These are phyloP conservation scores for Clunio marinus DNA, from an alignment of 2,888 invertebrate species.

Conservation along the genomic window DNA sequence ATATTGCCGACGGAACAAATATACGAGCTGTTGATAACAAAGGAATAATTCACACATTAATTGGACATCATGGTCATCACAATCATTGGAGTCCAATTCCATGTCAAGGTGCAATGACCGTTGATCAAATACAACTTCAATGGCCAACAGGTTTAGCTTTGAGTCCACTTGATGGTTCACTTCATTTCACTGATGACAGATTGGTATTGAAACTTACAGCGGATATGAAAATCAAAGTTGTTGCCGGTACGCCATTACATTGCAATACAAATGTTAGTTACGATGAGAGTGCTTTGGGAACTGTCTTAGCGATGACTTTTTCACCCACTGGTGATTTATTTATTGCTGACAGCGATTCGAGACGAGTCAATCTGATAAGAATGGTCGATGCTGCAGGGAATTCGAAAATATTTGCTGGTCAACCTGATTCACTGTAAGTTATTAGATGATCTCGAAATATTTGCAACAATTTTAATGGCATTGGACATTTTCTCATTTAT, in stretches of 20 bases:
- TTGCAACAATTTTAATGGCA: neutral
- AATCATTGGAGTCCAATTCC: constrained; percentile 93
- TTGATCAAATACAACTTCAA: constrained; percentile 84
- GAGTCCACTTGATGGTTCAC: constrained; percentile 87
- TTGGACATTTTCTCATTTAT: neutral
- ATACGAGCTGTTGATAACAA: constrained; percentile 89
- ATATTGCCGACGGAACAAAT: constrained; percentile 95
- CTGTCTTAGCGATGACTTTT: constrained; percentile 84
- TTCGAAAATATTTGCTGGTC: constrained; percentile 89
- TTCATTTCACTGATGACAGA: constrained; percentile 94
- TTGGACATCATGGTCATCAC: constrained; percentile 93
- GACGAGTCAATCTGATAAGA: constrained; percentile 74
- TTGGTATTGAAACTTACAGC: constrained; percentile 86
- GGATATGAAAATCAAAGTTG: constrained; percentile 86
- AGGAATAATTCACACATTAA: constrained; percentile 88
- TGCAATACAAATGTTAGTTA: constrained; percentile 64
- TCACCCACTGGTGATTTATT: constrained; percentile 88
- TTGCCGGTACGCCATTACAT: constrained; percentile 91
- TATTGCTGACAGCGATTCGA: constrained; percentile 88
- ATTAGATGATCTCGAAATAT: neutral
- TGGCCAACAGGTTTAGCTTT: constrained; percentile 97
- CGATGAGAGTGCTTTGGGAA: constrained; percentile 62
- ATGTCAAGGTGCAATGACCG: constrained; percentile 80
- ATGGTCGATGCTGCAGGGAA: constrained; percentile 85
- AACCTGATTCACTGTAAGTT: constrained; percentile 54